Evolutionary conservation across 2,888 invertebrate species (phyloP), one percentile per base, ranked within the genome.

Genomic region (Ophion ellenae): DNA sequence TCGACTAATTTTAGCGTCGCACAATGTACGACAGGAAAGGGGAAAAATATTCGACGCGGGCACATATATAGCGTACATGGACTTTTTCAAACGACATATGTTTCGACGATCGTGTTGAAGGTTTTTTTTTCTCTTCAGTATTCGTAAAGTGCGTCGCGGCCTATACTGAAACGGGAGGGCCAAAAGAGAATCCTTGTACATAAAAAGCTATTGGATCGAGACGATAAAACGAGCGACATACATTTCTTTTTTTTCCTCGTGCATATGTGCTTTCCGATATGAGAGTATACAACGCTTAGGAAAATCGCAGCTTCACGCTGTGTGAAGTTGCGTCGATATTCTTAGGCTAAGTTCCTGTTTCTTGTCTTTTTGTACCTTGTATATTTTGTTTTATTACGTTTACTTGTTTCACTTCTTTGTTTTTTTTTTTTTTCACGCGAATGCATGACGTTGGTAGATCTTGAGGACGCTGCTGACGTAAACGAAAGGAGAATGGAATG

Each of bases 371-470:
- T 81, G 40, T 66, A 79, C 80, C 73, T 79, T 83, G 80, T 83
- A 74, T 81, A 80, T 81, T 83, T 83, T 71, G 77, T 77, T 75
- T 69, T 74, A 77, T 84, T 83, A 84, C 70, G 78, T 76, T 57
- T 20, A 63, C 24, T 20, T 57, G 88, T 86, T 90, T 83, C 88
- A 88, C 74, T 90, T 91, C 90, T 90, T 24, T 24, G 86, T 88
- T 87, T 1, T 87, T 85, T 88, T 85, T 88, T 85, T 89, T 88
- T 86, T 85, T 83, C 85, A 87, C 83, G 86, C 78, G 88, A 85
- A 89, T 87, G 88, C 83, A 75, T 78, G 80, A 81, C 74, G 86
- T 81, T 83, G 73, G 61, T 83, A 81, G 76, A 85, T 71, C 86
- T 87, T 75, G 77, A 76, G 79, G 84, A 80, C 83, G 84, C 84